Conservation (phyloP, 23 tunicate species). For the Styela plicata region DNA sequence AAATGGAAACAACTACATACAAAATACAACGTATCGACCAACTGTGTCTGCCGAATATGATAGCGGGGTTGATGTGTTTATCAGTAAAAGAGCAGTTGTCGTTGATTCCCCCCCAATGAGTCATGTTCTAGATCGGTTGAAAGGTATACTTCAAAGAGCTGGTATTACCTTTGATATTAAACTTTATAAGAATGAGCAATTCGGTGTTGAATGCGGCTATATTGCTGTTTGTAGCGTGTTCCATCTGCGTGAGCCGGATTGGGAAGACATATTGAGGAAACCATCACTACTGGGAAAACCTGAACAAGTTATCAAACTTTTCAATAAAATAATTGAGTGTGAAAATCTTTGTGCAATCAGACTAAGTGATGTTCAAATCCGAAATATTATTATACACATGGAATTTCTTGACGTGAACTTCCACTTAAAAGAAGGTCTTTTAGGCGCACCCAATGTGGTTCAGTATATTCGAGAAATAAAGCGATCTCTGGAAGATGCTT, state of each 20-base stretch:
- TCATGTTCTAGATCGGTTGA: too few species aligned
- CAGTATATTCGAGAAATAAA: background rate
- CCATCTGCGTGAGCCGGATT: background rate
- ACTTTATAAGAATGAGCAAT: background rate
- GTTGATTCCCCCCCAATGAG: too few species aligned
- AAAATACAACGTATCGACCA: too few species aligned
- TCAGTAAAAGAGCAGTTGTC: too few species aligned
- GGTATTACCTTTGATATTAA: too few species aligned
- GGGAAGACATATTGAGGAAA: background rate
- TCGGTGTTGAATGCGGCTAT: background rate
- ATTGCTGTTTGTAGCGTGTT: background rate
- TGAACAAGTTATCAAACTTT: background rate
- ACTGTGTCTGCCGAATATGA: too few species aligned
- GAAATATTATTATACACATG: background rate
- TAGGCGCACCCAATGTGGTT: background rate
- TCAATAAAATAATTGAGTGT: background rate
- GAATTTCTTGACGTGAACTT: background rate
- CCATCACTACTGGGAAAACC: background rate
- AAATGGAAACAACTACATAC: too few species aligned
- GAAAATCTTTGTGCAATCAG: background rate
- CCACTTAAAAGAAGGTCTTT: background rate
- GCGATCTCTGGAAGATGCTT: background rate
- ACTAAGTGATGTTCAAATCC: background rate
- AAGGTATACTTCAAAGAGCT: too few species aligned
- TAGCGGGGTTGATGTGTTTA: too few species aligned